Conservation (phyloP, 2,888 invertebrate genomes). For the Himalopsyche japonica region DNA sequence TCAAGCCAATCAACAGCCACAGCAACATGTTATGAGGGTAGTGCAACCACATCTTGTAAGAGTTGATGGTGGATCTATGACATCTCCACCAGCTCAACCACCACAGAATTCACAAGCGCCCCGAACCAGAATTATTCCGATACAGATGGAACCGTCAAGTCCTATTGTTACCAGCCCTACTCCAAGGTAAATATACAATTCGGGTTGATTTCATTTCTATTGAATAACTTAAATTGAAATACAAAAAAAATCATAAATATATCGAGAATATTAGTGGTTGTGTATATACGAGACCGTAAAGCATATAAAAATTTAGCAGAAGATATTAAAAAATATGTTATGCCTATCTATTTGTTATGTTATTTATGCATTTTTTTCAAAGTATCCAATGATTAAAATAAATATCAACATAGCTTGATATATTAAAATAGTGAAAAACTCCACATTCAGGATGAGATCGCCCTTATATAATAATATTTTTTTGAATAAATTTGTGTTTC, state of each 20-base stretch:
- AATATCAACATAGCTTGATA: too few relatives aligned
- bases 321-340: too few relatives aligned
- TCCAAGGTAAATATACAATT: slow-evolving; percentile 27
- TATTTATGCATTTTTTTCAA: too few relatives aligned
- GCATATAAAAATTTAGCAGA: too few relatives aligned
- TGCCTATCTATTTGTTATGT: too few relatives aligned
- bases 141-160: slow-evolving; percentile 57
- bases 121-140: slow-evolving; percentile 65
- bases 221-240: too few relatives aligned
- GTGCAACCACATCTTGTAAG: slow-evolving; percentile 59
- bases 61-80: slow-evolving; percentile 53
- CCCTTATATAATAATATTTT: background rate
- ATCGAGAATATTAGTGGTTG: too few relatives aligned
- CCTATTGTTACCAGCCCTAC: slow-evolving; percentile 27
- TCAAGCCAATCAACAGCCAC: slow-evolving; percentile 48
- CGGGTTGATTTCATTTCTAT: too few relatives aligned
- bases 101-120: slow-evolving; percentile 48
- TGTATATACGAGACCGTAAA: too few relatives aligned
- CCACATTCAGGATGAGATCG: background rate
- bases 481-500: background rate
- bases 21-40: slow-evolving; percentile 60
- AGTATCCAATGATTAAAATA: too few relatives aligned
- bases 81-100: slow-evolving; percentile 44
- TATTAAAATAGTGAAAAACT: background rate
- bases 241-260: too few relatives aligned